Evolutionary conservation across 2,888 invertebrate species (phyloP).

Genomic region (Agrochola circellaris): DNA sequence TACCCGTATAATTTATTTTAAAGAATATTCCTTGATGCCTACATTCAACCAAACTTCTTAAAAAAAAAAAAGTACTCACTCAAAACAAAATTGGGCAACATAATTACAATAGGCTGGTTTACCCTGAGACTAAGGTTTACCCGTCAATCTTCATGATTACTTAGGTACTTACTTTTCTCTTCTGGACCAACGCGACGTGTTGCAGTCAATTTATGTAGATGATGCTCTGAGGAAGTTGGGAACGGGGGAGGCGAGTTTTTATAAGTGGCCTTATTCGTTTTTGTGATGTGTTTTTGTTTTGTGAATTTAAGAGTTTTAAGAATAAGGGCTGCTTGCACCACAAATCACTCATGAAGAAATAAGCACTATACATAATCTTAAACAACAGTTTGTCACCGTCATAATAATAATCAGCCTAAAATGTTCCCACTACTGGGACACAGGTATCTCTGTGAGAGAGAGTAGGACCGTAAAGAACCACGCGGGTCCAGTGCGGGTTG

Average conservation of each 20-base stretch:
- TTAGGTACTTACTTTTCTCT: neutral
- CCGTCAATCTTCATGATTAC: conserved; percentile 25
- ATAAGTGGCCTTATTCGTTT: conserved; percentile 4
- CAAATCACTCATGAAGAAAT: neutral
- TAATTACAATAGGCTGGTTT: conserved; percentile 19
- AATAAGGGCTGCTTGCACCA: neutral
- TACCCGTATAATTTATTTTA: neutral
- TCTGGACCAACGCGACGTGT: neutral
- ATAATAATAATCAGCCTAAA: too few species aligned
- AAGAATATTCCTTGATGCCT: neutral
- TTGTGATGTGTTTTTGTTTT: neutral
- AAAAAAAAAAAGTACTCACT: too few species aligned
- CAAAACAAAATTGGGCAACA: conserved; percentile 8
- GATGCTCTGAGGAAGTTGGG: conserved; percentile 21
- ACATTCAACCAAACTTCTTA: neutral
- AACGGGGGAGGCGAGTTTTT: neutral
- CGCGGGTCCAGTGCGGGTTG: too few species aligned
- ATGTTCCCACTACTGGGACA: too few species aligned
- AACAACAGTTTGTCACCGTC: neutral
- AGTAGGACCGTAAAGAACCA: too few species aligned
- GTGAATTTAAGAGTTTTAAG: neutral
- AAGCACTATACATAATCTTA: neutral
- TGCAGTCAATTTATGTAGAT: conserved; percentile 34
- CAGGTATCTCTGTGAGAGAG: too few species aligned
- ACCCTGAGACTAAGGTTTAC: neutral